These are phyloP conservation scores for Campoplex nolae DNA, from an alignment of 2,888 invertebrate species.

Conservation along the genomic window DNA sequence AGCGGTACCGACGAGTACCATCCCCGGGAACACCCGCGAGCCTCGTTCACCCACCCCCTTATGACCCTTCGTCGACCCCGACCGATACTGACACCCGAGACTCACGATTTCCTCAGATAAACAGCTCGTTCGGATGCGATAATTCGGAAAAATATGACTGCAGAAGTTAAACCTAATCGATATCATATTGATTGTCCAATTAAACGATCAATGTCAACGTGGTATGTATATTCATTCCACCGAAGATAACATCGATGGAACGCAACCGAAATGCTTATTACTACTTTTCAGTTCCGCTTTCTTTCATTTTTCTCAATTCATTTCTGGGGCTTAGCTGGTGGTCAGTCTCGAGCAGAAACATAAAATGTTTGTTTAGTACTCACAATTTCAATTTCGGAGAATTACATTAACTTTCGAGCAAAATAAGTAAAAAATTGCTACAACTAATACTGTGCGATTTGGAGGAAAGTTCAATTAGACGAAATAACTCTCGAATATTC, in stretches of 20 bases:
- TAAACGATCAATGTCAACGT: conserved; percentile 44
- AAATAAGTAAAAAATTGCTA: background rate
- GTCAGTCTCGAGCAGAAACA: too few relatives aligned
- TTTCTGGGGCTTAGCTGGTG: background rate
- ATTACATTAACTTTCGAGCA: background rate
- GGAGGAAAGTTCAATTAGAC: background rate
- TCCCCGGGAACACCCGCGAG: conserved; percentile 69
- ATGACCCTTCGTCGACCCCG: conserved; percentile 58
- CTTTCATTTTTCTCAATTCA: background rate
- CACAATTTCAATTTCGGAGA: too few relatives aligned
- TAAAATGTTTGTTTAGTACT: too few relatives aligned
- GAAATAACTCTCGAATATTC: background rate
- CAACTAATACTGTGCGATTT: background rate
- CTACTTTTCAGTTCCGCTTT: background rate
- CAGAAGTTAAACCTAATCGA: conserved; percentile 9
- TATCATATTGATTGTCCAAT: conserved; percentile 22
- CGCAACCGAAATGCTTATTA: background rate
- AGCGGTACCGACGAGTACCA: conserved; percentile 82
- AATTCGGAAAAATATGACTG: conserved; percentile 32
- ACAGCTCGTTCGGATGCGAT: conserved; percentile 60
- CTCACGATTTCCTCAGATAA: conserved; percentile 61
- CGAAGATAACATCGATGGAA: background rate
- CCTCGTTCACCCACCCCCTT: conserved; percentile 30
- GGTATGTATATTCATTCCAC: background rate
- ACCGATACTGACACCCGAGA: conserved; percentile 62